Evolutionary conservation across 2,888 invertebrate genomes (phyloP).

Genomic region (Tinea pellionella): DNA sequence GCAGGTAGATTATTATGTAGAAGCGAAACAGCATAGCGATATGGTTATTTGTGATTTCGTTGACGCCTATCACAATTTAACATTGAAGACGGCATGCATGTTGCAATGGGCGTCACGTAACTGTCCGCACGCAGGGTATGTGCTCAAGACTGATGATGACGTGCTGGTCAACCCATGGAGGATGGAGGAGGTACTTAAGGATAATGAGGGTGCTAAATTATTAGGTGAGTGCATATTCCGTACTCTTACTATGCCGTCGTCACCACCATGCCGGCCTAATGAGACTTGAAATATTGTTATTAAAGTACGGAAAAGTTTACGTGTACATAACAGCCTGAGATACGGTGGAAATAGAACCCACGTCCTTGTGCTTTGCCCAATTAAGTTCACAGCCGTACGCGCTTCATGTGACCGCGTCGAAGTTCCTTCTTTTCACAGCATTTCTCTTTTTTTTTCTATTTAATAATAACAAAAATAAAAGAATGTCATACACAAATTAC

Average conservation of each 20-base stretch:
- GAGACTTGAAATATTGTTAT: too few relatives aligned
- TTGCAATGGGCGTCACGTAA: conserved; percentile 68
- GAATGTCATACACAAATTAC: too few relatives aligned
- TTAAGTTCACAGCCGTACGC: too few relatives aligned
- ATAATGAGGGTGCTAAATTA: conserved; percentile 41
- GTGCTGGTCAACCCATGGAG: conserved; percentile 70
- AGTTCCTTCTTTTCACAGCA: too few relatives aligned
- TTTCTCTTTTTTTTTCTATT: too few relatives aligned
- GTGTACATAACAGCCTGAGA: too few relatives aligned
- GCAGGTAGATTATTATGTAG: conserved; percentile 49
- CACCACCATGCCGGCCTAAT: neutral
- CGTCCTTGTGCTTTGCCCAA: too few relatives aligned
- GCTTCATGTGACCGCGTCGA: too few relatives aligned
- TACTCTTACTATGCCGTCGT: neutral
- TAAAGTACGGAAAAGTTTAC: too few relatives aligned
- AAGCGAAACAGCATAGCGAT: conserved; percentile 66
- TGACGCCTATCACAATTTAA: conserved; percentile 75
- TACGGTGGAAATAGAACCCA: too few relatives aligned
- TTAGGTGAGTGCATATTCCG: conserved; percentile 37
- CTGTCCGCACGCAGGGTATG: conserved; percentile 61
- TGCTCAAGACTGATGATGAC: conserved; percentile 74
- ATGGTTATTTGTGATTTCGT: conserved; percentile 71
- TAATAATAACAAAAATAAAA: too few relatives aligned
- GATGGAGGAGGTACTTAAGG: conserved; percentile 33
- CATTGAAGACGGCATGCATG: conserved; percentile 75